These are phyloP conservation scores for Sigmodon hispidus DNA, from an alignment of 2,113 vertebrate species.

Conservation along the genomic window DNA sequence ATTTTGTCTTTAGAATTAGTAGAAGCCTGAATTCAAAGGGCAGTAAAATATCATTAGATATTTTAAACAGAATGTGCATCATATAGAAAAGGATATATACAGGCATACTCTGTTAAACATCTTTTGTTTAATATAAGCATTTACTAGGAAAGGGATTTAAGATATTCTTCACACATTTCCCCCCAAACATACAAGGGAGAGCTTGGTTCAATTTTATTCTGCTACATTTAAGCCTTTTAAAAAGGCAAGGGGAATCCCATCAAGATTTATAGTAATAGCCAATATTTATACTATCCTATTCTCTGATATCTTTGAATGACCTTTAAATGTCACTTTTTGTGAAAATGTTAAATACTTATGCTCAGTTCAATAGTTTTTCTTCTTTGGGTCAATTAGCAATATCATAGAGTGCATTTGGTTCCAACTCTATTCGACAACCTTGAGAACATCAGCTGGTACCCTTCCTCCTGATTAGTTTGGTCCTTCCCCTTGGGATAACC, in stretches of 20 bases:
- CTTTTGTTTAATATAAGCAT: not conserved
- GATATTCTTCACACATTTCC: not conserved
- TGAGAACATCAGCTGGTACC: not conserved
- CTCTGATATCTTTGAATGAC: slow-evolving; percentile 47
- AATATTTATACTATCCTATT: slow-evolving; percentile 17
- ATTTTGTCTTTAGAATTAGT: not conserved
- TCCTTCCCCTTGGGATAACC: slow-evolving; percentile 21
- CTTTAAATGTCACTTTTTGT: slow-evolving; percentile 45
- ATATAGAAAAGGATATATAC: not conserved
- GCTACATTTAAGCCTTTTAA: not conserved
- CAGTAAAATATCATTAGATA: not conserved
- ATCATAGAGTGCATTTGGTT: slow-evolving; percentile 10
- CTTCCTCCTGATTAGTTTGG: not conserved
- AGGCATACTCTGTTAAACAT: not conserved
- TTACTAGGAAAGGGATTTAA: slow-evolving; percentile 5
- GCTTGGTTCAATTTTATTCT: not conserved
- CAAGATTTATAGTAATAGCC: not conserved
- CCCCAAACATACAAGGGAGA: not conserved
- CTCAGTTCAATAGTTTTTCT: slow-evolving; percentile 20
- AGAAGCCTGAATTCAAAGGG: slow-evolving; percentile 2
- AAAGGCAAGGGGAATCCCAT: not conserved
- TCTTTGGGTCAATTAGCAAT: slow-evolving; percentile 49
- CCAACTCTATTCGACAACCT: not conserved
- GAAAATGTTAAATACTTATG: slow-evolving; percentile 53
- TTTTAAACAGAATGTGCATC: not conserved